Base-by-base conservation (phyloP, 2,113 vertebrate species). In the Hippocampus comes region DNA sequence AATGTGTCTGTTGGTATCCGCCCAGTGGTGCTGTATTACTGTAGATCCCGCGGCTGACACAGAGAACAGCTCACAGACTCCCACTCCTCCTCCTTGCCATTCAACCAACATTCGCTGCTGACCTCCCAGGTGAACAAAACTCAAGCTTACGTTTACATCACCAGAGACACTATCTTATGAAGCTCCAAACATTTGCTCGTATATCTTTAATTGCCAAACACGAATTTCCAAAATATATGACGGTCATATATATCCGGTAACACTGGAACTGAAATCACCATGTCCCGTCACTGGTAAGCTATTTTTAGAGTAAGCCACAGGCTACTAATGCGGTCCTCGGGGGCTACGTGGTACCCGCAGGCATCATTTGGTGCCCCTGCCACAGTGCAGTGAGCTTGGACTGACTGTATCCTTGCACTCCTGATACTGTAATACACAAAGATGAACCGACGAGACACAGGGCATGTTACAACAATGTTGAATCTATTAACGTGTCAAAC, bases 81-180 rank as follows among this genome's bases (percentile, higher is more conserved):
- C 86, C 74, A 82, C 89, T 79, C 84, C 84, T 82, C 81, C 84
- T 75, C 77, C 76, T 78, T 72, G 67, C 67, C 6, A 51, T 17
- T 7, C 76, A 81, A 81, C 82, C 55, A 78, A 70, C 81, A 51
- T 79, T 83, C 73, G 57, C 80, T 59, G 74, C 69, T 67, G 84
- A 88, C 81, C 87, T 71, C 0, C 15, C 0, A 8, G 83, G 78
- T 84, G 82, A 51, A 6, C 48, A 77, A 48, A 86, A 75, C 63
- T 68, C 27, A 1, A 77, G 78, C 83, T 70, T 71, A 82, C 83
- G 64, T 38, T 38, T 38, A 38, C 34, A 38, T 38, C 34, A 6
- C 34, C 34, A 38, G 34, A 38, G 34, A 38, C 5, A 38, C 34
- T 38, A 38, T 38, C 5, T 38, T 38, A 38, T 6, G 34, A 7